Percentiles rank a stretch among this genome's conserved stretches.
Evolutionary conservation across 1,140 invertebrate species (phyloP).

Genomic region (Doryteuthis pealeii): DNA sequence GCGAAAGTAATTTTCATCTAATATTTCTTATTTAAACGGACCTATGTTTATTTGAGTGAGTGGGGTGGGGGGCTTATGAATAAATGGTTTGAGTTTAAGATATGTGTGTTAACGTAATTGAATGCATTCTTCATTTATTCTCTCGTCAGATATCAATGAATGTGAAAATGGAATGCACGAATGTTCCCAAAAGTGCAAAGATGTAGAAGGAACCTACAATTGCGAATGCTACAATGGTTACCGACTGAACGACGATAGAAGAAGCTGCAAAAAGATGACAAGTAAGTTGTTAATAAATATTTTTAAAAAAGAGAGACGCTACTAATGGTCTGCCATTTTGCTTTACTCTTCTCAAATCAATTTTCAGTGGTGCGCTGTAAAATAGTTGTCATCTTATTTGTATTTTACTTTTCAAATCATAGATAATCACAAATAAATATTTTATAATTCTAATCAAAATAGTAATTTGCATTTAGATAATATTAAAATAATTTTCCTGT

Average conservation of each 20-base stretch:
- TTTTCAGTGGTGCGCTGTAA: no score
- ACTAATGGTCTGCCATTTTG: no score
- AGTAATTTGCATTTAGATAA: no score
- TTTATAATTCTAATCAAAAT: no score
- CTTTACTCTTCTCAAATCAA: no score
- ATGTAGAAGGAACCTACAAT: constrained; percentile 33
- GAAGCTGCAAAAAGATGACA: constrained; percentile 21
- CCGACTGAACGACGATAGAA: constrained; percentile 29
- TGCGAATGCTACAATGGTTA: constrained; percentile 35
- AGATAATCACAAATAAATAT: no score
- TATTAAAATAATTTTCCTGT: no score
- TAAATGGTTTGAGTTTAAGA: background rate
- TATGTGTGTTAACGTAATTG: background rate
- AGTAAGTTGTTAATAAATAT: background rate
- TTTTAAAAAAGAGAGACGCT: no score
- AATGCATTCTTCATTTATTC: background rate
- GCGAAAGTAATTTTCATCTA: background rate
- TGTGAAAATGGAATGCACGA: constrained; percentile 41
- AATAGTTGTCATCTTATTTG: no score
- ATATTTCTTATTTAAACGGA: no score
- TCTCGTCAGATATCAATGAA: constrained; percentile 54
- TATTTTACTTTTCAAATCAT: no score
- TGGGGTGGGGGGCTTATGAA: background rate
- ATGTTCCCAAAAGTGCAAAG: constrained; percentile 50
- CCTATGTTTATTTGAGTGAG: no score